These are phyloP conservation scores for Melipona bicolor DNA, from an alignment of 2,888 invertebrate species.

Conservation along the genomic window DNA sequence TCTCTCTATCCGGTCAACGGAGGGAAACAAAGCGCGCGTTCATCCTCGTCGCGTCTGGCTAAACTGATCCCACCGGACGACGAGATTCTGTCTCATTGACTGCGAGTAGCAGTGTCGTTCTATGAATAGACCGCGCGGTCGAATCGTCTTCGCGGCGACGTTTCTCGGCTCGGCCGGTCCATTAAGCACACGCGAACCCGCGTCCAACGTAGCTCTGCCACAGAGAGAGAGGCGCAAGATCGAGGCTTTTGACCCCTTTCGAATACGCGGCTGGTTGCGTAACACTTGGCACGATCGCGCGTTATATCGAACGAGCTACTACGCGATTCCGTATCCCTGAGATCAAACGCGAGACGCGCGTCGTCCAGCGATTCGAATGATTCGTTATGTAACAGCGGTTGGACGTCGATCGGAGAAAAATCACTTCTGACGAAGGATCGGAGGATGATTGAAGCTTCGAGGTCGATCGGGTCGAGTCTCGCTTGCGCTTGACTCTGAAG, in stretches of 20 bases:
- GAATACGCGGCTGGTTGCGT: constrained; percentile 47
- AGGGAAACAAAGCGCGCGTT: constrained; percentile 61
- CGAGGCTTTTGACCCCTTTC: constrained; percentile 61
- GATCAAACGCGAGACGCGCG: constrained; percentile 21
- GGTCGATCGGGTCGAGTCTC: neutral
- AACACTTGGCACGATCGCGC: constrained; percentile 53
- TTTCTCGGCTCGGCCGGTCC: constrained; percentile 33
- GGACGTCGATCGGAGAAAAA: constrained; percentile 1
- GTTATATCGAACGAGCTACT: constrained; percentile 40
- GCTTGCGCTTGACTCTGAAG: neutral
- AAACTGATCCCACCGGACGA: no score
- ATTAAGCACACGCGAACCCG: constrained; percentile 53
- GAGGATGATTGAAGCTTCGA: neutral
- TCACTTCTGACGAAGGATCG: neutral
- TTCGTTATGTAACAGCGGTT: constrained; percentile 29
- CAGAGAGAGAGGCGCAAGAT: constrained; percentile 24
- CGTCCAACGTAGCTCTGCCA: constrained; percentile 45
- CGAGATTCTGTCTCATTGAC: constrained; percentile 73
- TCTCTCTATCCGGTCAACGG: neutral
- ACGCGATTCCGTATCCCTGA: constrained; percentile 3
- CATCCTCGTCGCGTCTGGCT: no score
- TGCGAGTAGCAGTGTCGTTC: constrained; percentile 61
- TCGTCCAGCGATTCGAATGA: constrained; percentile 26
- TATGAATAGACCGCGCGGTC: constrained; percentile 67
- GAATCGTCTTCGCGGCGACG: constrained; percentile 56